These are phyloP conservation scores for Acrocyrtus sp. DNA, from an alignment of 2,888 invertebrate genomes.

Conservation along the genomic window DNA sequence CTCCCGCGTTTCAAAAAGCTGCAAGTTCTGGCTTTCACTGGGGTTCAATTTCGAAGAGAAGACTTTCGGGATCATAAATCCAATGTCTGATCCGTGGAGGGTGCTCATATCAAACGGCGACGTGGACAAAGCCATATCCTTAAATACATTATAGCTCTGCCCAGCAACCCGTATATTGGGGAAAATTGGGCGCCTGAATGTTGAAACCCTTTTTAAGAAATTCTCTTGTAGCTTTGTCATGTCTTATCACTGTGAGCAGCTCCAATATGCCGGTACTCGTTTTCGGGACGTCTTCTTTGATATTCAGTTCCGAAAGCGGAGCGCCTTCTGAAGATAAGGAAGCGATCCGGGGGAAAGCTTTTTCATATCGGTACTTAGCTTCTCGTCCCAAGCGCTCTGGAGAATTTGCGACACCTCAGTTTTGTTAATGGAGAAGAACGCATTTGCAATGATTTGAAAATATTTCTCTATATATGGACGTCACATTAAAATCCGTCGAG, in stretches of 20 bases:
- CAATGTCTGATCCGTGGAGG: slow-evolving; percentile 27
- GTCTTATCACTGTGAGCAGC: slow-evolving; percentile 21
- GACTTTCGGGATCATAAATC: slow-evolving; percentile 29
- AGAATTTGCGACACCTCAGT: slow-evolving; percentile 35
- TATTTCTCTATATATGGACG: too few species aligned
- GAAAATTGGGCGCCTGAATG: slow-evolving; percentile 29
- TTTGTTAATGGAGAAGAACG: not conserved
- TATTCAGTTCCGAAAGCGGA: slow-evolving; percentile 22
- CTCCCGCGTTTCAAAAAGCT: not conserved
- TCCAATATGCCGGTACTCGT: slow-evolving; percentile 26
- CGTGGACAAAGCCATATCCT: slow-evolving; percentile 4
- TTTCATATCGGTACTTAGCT: not conserved
- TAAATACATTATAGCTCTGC: slow-evolving; percentile 41
- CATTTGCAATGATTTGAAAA: too few species aligned
- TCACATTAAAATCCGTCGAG: slow-evolving; percentile 33
- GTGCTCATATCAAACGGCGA: slow-evolving; percentile 32
- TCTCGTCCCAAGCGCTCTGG: not conserved
- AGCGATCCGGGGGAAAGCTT: slow-evolving; percentile 25
- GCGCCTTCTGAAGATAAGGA: slow-evolving; percentile 26
- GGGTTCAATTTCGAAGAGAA: slow-evolving; percentile 19
- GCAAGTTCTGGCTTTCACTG: not conserved
- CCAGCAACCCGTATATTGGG: slow-evolving; percentile 20
- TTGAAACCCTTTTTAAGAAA: slow-evolving; percentile 28
- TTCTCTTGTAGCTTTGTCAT: slow-evolving; percentile 27
- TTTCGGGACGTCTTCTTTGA: slow-evolving; percentile 26